A percentile compares a stretch with the other conserved stretches of the same genome.
Evolutionary conservation across 2,113 vertebrate species (phyloP).

Genomic region (Epinephelus lanceolatus): DNA sequence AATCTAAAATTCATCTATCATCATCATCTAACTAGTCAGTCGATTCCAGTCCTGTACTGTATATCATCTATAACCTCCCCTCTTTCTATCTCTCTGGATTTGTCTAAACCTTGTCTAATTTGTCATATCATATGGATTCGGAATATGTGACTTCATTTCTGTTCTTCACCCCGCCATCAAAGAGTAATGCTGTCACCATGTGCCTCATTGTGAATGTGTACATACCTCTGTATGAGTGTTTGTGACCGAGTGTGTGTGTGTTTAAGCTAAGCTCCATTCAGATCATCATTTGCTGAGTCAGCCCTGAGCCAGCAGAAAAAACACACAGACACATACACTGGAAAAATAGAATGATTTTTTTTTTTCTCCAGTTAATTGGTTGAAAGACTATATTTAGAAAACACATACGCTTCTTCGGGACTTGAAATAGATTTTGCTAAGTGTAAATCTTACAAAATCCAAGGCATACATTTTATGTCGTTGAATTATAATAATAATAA

Average conservation of each 20-base stretch:
- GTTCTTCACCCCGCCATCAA: neutral
- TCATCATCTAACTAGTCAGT: conserved; percentile 45
- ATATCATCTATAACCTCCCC: neutral
- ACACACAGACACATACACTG: neutral
- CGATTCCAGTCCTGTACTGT: neutral
- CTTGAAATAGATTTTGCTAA: neutral
- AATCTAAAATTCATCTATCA: conserved; percentile 60
- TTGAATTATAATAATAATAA: neutral
- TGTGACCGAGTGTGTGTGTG: neutral
- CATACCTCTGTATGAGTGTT: neutral
- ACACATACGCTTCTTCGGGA: neutral
- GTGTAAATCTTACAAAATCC: no score
- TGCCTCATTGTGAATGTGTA: neutral
- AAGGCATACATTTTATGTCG: neutral
- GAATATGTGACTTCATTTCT: neutral
- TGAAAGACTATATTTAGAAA: no score
- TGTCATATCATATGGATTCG: neutral
- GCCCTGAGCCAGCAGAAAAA: conserved; percentile 29
- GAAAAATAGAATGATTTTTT: neutral
- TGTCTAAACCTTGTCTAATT: conserved; percentile 19
- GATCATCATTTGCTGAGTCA: conserved; percentile 14
- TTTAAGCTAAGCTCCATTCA: neutral
- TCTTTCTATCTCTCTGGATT: conserved; percentile 14
- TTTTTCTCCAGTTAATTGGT: no score
- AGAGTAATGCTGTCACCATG: neutral